A percentile compares a stretch with the other conserved stretches of the same genome.
Conservation (phyloP, 2,888 invertebrate genomes). For the Drosophila mimica region DNA sequence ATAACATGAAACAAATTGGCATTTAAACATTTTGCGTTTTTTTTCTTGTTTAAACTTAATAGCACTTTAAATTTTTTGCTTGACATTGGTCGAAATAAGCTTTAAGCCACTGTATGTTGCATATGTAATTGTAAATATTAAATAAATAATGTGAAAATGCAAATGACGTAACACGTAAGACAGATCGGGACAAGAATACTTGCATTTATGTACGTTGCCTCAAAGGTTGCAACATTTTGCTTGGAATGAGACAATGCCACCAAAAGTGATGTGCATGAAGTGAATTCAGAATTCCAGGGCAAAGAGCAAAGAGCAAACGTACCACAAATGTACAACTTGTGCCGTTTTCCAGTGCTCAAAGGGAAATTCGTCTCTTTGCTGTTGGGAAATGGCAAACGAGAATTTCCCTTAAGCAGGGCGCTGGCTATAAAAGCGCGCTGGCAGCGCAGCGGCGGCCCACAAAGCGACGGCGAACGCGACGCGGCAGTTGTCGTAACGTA, state of each 20-base stretch:
- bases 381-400: background rate
- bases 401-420: constrained; percentile 42
- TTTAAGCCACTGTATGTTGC: too few species aligned
- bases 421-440: constrained; percentile 58
- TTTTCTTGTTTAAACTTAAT: too few species aligned
- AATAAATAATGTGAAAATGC: background rate
- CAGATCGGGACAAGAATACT: background rate
- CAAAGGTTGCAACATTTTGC: background rate
- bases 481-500: constrained; percentile 39
- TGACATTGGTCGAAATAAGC: too few species aligned
- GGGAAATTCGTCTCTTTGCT: constrained; percentile 23
- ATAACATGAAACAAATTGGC: too few species aligned
- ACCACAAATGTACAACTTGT: background rate
- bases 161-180: background rate
- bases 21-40: too few species aligned
- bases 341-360: constrained; percentile 9
- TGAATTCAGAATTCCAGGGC: background rate
- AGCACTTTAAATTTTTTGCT: too few species aligned
- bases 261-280: background rate
- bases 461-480: constrained; percentile 57
- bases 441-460: constrained; percentile 35
- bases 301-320: constrained; percentile 33
- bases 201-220: background rate
- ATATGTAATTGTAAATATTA: background rate
- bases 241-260: too few species aligned